Evolutionary conservation across 2,888 invertebrate genomes (phyloP).

Genomic region (Xylophagus ater): DNA sequence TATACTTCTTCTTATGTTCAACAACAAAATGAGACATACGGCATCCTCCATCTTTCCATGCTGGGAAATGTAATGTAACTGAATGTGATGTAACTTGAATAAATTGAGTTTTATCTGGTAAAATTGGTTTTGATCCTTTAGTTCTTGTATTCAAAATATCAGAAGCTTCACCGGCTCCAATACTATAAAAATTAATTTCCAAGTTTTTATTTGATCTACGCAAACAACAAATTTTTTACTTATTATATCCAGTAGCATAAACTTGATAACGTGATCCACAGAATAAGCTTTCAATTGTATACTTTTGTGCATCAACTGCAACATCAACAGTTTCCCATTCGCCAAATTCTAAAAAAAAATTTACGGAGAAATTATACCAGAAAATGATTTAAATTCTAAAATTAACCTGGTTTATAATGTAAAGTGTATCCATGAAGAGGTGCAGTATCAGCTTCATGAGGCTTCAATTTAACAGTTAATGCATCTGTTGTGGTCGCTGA

Average conservation of each 20-base stretch:
- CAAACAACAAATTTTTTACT: constrained; percentile 52
- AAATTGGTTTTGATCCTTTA: constrained; percentile 85
- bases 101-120: constrained; percentile 81
- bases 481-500: constrained; percentile 66
- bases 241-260: constrained; percentile 85
- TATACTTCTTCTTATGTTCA: constrained; percentile 82
- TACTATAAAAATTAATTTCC: constrained; percentile 47
- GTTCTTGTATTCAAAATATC: constrained; percentile 82
- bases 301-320: constrained; percentile 64
- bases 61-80: constrained; percentile 79
- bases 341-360: constrained; percentile 58
- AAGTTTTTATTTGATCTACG: too few species aligned
- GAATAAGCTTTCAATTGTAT: constrained; percentile 75
- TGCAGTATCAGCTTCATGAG: constrained; percentile 67
- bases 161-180: constrained; percentile 85
- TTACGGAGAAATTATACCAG: not conserved
- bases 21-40: constrained; percentile 92
- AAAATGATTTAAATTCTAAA: not conserved
- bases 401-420: constrained; percentile 65
- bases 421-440: constrained; percentile 88
- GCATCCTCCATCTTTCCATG: constrained; percentile 93
- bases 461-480: constrained; percentile 58
- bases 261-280: constrained; percentile 92
- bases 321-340: constrained; percentile 85
- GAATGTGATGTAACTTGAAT: constrained; percentile 89